Evolutionary conservation across 1,140 invertebrate species (phyloP), one percentile per base, ranked within the genome.

Genomic region (Propsilocerus akamusi): DNA sequence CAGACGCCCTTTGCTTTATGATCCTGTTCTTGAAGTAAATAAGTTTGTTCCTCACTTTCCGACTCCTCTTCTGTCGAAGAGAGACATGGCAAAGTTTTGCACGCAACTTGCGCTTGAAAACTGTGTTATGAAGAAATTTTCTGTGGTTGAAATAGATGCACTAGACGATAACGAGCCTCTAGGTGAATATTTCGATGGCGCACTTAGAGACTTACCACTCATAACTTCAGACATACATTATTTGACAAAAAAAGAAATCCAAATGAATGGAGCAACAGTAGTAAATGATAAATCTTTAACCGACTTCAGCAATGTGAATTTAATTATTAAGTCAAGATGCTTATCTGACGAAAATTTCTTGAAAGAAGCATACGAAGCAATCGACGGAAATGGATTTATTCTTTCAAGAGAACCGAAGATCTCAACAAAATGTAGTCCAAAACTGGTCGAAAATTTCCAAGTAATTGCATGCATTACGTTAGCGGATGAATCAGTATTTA

Each of bases 81-180:
- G 55, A 24, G 58, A 62, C 51, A 60, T 59, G 0, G 57, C 54
- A 4, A n/a, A n/a, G n/a, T n/a, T n/a, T n/a, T n/a, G n/a, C n/a
- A n/a, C n/a, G n/a, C n/a, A n/a, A n/a, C n/a, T 91, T 1, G 74
- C 79, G 0, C 59, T 92, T 0, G 92, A 96, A 60, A 93, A 92
- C 62, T 61, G 74, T 25, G 60, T 72, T 23, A 67, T 65, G 0
- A 70, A 74, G 22, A 83, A 81, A 64, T 67, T 93, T 0, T 86
- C 81, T 55, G 72, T 78, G 3, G 67, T 88, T 6, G 68, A 72
- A 54, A 69, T 73, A n/a, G 67, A 71, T 41, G 55, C 63, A 25
- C n/a, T n/a, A n/a, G 55, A 67, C 48, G 53, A 52, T 5, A 56
- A 68, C 5, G 53, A 71, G 49, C 62, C 71, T 0, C 51, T 77